phyloP scores from a whole-genome alignment of 2,113 vertebrate genomes.

The Trematocara nigrifrons region DNA sequence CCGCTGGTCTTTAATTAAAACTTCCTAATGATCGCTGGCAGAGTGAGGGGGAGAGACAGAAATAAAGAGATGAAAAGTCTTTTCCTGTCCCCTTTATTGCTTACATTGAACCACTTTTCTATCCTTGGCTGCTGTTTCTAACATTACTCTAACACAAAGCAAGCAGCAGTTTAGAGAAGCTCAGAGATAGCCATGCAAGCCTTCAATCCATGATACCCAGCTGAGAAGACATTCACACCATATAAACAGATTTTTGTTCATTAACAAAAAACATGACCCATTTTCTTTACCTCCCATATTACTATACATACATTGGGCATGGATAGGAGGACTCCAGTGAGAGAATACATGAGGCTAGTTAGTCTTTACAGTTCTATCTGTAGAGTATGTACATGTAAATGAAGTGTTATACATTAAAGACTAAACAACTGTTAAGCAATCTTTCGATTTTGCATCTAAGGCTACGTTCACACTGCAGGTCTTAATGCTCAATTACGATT shows the following conservation, averaged over 20 bases:
- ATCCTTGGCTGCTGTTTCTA: background rate
- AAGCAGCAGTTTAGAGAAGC: conserved; percentile 2
- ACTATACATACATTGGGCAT: background rate
- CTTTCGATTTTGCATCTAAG: background rate
- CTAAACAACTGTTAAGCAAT: background rate
- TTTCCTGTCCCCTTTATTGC: background rate
- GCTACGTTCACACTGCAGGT: no score
- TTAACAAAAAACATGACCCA: background rate
- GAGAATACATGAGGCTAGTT: background rate
- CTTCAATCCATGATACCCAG: background rate
- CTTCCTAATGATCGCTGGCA: conserved; percentile 59
- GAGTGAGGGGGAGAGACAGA: conserved; percentile 6
- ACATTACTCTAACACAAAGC: background rate
- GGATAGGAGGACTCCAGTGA: background rate
- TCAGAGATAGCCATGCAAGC: background rate
- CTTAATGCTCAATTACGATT: no score
- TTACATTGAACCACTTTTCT: background rate
- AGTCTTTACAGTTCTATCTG: background rate
- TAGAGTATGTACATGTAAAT: background rate
- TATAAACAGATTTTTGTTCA: background rate
- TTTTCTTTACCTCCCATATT: background rate
- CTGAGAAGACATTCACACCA: background rate
- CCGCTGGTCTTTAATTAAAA: conserved; percentile 70
- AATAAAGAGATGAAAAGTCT: conserved; percentile 11
- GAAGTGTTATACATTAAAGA: background rate